phyloP scores from a whole-genome alignment of 2,113 vertebrate species.

The Campylomormyrus numenius region DNA sequence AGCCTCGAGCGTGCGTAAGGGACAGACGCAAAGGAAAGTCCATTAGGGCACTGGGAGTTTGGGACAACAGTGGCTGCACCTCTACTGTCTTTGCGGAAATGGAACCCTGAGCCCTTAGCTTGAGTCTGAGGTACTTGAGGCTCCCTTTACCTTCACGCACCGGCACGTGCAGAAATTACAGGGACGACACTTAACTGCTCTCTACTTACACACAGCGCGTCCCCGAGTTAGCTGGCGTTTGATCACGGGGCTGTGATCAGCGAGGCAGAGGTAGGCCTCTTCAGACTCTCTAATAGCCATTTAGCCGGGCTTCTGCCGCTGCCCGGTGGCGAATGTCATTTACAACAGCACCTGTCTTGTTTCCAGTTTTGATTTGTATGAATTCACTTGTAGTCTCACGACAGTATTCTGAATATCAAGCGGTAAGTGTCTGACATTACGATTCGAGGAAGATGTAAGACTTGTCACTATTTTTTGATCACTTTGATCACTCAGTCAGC shows the following conservation, averaged over 20 bases:
- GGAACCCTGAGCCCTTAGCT: neutral
- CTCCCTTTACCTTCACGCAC: neutral
- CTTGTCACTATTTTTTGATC: neutral
- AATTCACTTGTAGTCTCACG: neutral
- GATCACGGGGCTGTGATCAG: neutral
- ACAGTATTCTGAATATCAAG: neutral
- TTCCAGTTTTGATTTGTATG: neutral
- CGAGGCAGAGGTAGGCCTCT: neutral
- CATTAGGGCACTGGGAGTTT: neutral
- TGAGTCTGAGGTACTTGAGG: neutral
- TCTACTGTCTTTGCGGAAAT: neutral
- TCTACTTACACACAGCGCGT: neutral
- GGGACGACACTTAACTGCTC: neutral
- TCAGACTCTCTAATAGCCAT: neutral
- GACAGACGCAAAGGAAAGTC: neutral
- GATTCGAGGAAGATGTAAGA: neutral
- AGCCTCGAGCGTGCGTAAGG: neutral
- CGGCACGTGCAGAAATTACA: neutral
- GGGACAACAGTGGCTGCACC: neutral
- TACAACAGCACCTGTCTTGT: neutral
- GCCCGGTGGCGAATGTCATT: neutral
- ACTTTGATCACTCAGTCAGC: neutral
- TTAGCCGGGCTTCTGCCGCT: neutral
- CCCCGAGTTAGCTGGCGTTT: neutral
- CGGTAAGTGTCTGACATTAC: neutral